Evolutionary conservation across 2,113 vertebrate species (phyloP).

Genomic region (Pogonocichla stellata): DNA sequence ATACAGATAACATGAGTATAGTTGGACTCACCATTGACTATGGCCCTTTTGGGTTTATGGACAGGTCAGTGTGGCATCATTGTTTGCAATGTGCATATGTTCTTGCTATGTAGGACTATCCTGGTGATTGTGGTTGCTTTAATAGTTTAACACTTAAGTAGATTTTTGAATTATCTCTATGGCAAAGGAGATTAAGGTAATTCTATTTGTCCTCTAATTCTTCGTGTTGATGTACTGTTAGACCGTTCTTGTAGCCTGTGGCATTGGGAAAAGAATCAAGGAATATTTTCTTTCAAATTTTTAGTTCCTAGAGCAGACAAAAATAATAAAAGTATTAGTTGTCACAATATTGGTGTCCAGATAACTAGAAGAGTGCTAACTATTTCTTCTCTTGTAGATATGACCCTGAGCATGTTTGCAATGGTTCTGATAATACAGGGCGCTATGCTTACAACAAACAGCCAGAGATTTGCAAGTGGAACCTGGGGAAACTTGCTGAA

Average conservation of each 20-base stretch:
- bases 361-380: neutral
- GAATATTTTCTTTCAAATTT: neutral
- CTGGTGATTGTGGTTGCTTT: neutral
- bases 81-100: fast-evolving
- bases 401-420: conserved; percentile 93
- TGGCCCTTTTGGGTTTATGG: conserved; percentile 95
- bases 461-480: conserved; percentile 93
- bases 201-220: neutral
- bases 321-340: neutral
- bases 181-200: neutral
- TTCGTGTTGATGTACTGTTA: neutral
- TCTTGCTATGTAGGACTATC: neutral
- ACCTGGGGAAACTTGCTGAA: conserved; percentile 90
- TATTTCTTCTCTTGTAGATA: conserved; percentile 76
- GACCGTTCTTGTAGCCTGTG: neutral
- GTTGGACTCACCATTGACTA: conserved; percentile 95
- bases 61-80: conserved; percentile 78
- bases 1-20: conserved; percentile 98
- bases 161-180: neutral
- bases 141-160: neutral
- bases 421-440: conserved; percentile 88
- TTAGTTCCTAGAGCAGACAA: neutral
- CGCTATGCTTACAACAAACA: conserved; percentile 93
- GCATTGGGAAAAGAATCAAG: neutral
- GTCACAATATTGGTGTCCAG: neutral